Evolutionary conservation across 2,113 vertebrate species (phyloP), one percentile per base, ranked within the genome.

Genomic region (Panurus biarmicus): DNA sequence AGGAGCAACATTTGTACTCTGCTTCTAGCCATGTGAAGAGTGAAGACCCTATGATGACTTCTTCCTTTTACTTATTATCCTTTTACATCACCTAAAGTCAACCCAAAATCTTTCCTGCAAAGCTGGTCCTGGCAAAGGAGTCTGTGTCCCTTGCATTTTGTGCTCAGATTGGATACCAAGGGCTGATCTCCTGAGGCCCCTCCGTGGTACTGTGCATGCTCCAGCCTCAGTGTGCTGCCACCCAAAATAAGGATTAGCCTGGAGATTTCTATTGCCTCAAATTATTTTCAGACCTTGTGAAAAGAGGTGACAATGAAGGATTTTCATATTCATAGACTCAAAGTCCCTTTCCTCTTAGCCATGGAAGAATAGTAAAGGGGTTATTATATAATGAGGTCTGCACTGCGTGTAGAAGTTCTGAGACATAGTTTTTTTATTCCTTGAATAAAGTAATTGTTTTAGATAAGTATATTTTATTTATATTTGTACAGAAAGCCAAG

Each of bases 101-200:
- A 16, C 3, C 11, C 10, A 31, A 75, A 72, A 2, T 4, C 9
- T 1, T 24, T 69, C 9, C 18, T n/a, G n/a, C 23, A 67, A 66
- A 21, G 12, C 10, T 51, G 20, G 6, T 73, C 15, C 38, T 1
- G 1, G 1, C 4, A 33, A 28, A 66, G 9, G 22, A n/a, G 25
- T 11, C 7, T 1, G 1, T 1, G 3, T 53, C 13, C 15, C 29
- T 36, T 69, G 24, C 1, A 1, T 16, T 58, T 67, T 76, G 13
- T 20, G 4, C 14, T 77, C 9, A 6, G 47, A 22, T 6, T 54
- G 15, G 7, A 40, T 18, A 28, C 6, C 22, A 12, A 28, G 6
- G 14, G 7, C 14, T 60, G 13, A n/a, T 33, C 12, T n/a, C 16
- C 12, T 74, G 11, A 84, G 15, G 12, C 9, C 5, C 2, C 4